phyloP scores from a whole-genome alignment of 2,113 vertebrate species.

The Miniopterus natalensis region DNA sequence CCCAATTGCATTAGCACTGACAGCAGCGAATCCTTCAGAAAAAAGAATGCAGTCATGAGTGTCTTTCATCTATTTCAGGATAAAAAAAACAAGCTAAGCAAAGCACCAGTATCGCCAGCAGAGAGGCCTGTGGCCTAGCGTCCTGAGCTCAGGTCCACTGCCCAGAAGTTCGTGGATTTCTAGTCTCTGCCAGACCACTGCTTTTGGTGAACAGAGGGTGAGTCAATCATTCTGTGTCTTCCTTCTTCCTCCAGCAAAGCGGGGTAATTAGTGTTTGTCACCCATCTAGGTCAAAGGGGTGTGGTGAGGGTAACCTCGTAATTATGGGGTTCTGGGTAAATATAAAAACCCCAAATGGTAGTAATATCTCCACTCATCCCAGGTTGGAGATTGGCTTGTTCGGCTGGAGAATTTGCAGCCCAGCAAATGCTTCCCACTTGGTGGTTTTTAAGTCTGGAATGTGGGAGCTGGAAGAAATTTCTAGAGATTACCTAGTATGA shows the following conservation, averaged over 20 bases:
- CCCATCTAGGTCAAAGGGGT: background rate
- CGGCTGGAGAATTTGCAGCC: slow-evolving; percentile 37
- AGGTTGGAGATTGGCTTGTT: slow-evolving; percentile 1
- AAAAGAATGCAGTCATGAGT: background rate
- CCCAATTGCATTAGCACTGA: slow-evolving; percentile 31
- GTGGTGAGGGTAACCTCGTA: slow-evolving; percentile 30
- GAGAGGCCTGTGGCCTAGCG: background rate
- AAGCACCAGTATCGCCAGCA: background rate
- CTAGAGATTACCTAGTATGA: slow-evolving; percentile 53
- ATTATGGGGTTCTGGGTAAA: slow-evolving; percentile 64
- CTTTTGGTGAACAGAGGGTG: slow-evolving; percentile 22
- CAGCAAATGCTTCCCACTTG: slow-evolving; percentile 29
- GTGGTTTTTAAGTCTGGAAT: slow-evolving; percentile 58
- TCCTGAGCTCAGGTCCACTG: background rate
- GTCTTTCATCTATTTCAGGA: slow-evolving; percentile 26
- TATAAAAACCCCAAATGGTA: background rate
- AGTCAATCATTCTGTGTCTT: background rate
- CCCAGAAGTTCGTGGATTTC: background rate
- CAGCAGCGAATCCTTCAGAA: slow-evolving; percentile 11
- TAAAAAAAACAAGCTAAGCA: background rate
- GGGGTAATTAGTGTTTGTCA: slow-evolving; percentile 41
- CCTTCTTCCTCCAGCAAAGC: background rate
- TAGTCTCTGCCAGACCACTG: background rate
- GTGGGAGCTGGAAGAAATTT: slow-evolving; percentile 50
- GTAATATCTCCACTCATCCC: background rate